Percentiles rank a stretch among this genome's conserved stretches.
Evolutionary conservation across 2,113 vertebrate species (phyloP).

Genomic region (Sorex araneus): DNA sequence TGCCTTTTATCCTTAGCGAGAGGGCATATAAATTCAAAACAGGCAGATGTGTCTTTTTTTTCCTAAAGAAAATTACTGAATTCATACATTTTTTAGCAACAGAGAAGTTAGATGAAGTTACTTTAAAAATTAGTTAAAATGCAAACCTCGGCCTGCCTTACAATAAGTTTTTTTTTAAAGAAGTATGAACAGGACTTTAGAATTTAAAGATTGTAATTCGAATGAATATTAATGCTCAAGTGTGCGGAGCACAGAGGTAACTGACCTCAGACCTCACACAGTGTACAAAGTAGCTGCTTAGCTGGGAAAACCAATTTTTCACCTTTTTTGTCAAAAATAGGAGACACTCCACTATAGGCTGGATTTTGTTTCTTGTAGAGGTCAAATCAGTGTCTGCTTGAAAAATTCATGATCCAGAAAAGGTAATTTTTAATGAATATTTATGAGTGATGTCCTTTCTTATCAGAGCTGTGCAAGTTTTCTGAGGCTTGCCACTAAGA

Average conservation of each 20-base stretch:
- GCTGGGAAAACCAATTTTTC: slow-evolving; percentile 83
- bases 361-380: slow-evolving; percentile 88
- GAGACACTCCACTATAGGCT: slow-evolving; percentile 81
- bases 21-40: slow-evolving; percentile 79
- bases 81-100: slow-evolving; percentile 81
- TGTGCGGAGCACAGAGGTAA: slow-evolving; percentile 79
- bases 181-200: slow-evolving; percentile 81
- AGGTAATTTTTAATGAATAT: slow-evolving; percentile 94
- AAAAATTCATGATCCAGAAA: slow-evolving; percentile 92
- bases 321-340: slow-evolving; percentile 82
- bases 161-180: slow-evolving; percentile 86
- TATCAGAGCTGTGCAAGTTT: slow-evolving; percentile 90
- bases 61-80: slow-evolving; percentile 80
- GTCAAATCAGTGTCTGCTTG: slow-evolving; percentile 90
- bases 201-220: slow-evolving; percentile 86
- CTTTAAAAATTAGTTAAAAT: slow-evolving; percentile 86
- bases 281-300: slow-evolving; percentile 85
- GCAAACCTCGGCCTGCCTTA: slow-evolving; percentile 80
- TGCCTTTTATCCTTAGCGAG: slow-evolving; percentile 77
- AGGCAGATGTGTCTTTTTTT: slow-evolving; percentile 77
- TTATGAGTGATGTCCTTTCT: slow-evolving; percentile 90
- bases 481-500: slow-evolving; percentile 87
- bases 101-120: slow-evolving; percentile 80
- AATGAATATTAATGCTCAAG: slow-evolving; percentile 86
- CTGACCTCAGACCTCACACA: slow-evolving; percentile 82